phyloP scores from a whole-genome alignment of 2,888 invertebrate species.

The Nomada lathburiana region DNA sequence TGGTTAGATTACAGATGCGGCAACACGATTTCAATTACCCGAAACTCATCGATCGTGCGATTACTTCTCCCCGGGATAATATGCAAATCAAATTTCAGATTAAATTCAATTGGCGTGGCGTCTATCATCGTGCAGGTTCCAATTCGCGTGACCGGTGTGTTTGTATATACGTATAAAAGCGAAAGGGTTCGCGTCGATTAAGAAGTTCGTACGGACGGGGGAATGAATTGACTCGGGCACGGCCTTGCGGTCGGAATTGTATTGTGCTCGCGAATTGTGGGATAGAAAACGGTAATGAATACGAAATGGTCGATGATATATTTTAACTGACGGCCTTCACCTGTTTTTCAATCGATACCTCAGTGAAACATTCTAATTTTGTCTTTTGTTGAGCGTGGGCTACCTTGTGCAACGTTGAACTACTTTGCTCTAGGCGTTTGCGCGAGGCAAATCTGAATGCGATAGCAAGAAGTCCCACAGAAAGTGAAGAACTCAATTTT shows the following conservation, averaged over 20 bases:
- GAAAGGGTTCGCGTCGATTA: conserved; percentile 8
- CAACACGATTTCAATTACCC: conserved; percentile 64
- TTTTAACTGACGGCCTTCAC: conserved; percentile 30
- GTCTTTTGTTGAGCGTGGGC: conserved; percentile 8
- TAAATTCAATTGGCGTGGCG: conserved; percentile 48
- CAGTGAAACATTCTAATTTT: conserved; percentile 3
- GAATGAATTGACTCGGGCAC: conserved; percentile 25
- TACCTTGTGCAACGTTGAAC: background rate
- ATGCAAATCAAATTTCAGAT: conserved; percentile 58
- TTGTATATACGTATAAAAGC: background rate
- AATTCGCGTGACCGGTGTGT: conserved; percentile 32
- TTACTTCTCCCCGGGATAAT: conserved; percentile 53
- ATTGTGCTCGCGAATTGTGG: background rate
- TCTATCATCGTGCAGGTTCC: conserved; percentile 44
- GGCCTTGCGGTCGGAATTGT: conserved; percentile 10
- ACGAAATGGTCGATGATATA: conserved; percentile 5
- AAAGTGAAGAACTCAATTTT: background rate
- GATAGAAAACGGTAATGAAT: conserved; percentile 30
- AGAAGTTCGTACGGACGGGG: conserved; percentile 33
- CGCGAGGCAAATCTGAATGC: background rate
- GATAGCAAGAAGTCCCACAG: background rate
- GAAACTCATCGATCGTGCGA: conserved; percentile 61
- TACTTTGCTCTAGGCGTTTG: background rate
- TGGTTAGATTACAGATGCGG: conserved; percentile 52
- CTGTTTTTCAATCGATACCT: conserved; percentile 42